Base-by-base conservation (phyloP, 2,797 vertebrate genomes). In the Borostomias antarcticus region DNA sequence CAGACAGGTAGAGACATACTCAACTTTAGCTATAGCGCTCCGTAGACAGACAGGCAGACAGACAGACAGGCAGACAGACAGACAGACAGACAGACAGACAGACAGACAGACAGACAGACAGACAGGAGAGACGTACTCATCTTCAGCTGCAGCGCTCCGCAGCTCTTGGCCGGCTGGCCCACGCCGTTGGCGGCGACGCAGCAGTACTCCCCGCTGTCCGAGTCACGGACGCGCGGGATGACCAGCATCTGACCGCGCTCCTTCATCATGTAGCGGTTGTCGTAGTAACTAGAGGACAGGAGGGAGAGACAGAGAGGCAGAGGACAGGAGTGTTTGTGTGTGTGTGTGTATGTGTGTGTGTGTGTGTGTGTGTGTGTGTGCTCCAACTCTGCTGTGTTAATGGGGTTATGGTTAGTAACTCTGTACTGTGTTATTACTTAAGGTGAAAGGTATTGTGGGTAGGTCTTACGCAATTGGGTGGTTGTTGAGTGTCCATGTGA, bases 91-190 rank as follows among this genome's bases (percentile, higher is more conserved):
- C n/a, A n/a, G n/a, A n/a, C n/a, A n/a, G n/a, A n/a, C n/a, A n/a
- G n/a, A n/a, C n/a, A n/a, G n/a, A n/a, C n/a, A n/a, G n/a, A n/a
- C n/a, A n/a, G 19, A 11, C 29, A 23, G 29, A 17, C n/a, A 2
- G 10, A 13, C 48, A 3, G 5, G n/a, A 8, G 50, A 61, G 45
- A 95, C 97, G 76, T 94, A 99, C 98, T 94, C 96, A 98, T 99
- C 91, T 99, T 99, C 26, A 99, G 94, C 88, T 98, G 97, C 62
- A 99, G 91, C 3, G 98, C 98, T 7, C 97, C 98, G 11, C 98
- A 99, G 70, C 96, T 99, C 86, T 96, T 93, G 0, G 92, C 95
- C 0, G 95, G 85, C 0, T 92, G 91, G 68, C 96, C 97, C 0
- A 98, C 82, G 0, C 96, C 95, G 0, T 99, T 98, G 37, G 91